Percentiles rank a stretch among this genome's conserved stretches.
These are phyloP conservation scores for Peucedramus taeniatus DNA, from an alignment of 2,113 vertebrate genomes.

Conservation along the genomic window DNA sequence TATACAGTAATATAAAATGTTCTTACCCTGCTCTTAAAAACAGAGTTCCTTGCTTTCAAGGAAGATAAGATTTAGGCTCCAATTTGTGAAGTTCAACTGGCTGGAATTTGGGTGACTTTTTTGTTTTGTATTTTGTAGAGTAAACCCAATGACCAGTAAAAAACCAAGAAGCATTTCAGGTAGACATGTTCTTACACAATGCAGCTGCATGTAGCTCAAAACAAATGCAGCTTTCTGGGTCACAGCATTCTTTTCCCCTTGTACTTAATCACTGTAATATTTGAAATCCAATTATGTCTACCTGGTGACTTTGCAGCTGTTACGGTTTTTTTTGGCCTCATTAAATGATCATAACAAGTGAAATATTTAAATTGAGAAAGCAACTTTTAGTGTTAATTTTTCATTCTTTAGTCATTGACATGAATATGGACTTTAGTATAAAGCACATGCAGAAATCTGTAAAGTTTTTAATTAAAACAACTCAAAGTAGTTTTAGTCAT, in stretches of 20 bases:
- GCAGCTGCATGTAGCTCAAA: not conserved
- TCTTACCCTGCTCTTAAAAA: not conserved
- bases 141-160: not conserved
- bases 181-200: not conserved
- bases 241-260: not conserved
- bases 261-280: not conserved
- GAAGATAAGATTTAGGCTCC: not conserved
- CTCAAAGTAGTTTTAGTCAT: not conserved
- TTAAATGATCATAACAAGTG: not conserved
- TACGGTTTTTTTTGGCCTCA: not conserved
- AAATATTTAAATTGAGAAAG: not conserved
- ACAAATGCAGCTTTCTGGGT: not conserved
- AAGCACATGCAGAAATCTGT: not conserved
- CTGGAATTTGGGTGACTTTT: not conserved
- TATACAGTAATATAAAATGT: not conserved
- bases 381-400: not conserved
- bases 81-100: not conserved
- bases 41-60: not conserved
- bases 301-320: not conserved
- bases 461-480: not conserved
- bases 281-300: constrained; percentile 2
- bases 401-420: not conserved
- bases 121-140: not conserved
- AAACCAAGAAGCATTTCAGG: not conserved
- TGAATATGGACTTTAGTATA: not conserved